These are phyloP conservation scores for Clavelina lepadiformis DNA, from an alignment of 23 tunicate species.

Conservation along the genomic window DNA sequence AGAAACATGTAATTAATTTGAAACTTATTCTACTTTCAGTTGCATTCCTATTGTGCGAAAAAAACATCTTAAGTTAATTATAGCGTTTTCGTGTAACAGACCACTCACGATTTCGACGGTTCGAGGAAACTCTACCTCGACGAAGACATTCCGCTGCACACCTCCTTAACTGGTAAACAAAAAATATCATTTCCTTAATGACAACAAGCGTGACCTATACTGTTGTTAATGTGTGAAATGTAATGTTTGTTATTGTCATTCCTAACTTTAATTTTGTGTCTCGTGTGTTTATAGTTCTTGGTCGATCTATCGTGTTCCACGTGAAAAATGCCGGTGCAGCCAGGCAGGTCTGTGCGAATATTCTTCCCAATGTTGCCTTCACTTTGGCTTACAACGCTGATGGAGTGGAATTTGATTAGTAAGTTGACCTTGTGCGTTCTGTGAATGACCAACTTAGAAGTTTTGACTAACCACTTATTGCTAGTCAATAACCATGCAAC, in stretches of 20 bases:
- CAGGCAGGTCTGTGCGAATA: constrained; percentile 60
- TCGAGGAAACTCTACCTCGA: constrained; percentile 41
- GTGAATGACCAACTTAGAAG: too few relatives aligned
- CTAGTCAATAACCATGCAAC: too few relatives aligned
- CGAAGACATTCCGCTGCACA: constrained; percentile 62
- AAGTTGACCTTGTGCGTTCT: too few relatives aligned
- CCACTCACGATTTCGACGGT: constrained; percentile 17
- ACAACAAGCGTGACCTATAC: background rate
- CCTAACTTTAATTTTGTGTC: background rate
- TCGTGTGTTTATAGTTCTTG: constrained; percentile 41
- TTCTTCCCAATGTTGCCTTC: constrained; percentile 23
- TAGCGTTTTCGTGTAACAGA: constrained; percentile 4
- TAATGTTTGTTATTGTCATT: background rate
- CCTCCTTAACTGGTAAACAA: constrained; percentile 45
- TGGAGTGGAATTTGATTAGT: constrained; percentile 43
- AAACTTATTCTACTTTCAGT: background rate
- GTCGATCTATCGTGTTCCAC: constrained; percentile 84
- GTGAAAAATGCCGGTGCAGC: constrained; percentile 48
- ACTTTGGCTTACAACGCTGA: constrained; percentile 33
- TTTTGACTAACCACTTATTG: too few relatives aligned
- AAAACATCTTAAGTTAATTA: background rate
- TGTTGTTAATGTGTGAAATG: background rate
- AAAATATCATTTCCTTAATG: background rate
- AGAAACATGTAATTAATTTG: constrained; percentile 53
- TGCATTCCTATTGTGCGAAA: background rate